Conservation (phyloP, 1,140 invertebrate genomes). For the Akabosia matsudoensis region DNA sequence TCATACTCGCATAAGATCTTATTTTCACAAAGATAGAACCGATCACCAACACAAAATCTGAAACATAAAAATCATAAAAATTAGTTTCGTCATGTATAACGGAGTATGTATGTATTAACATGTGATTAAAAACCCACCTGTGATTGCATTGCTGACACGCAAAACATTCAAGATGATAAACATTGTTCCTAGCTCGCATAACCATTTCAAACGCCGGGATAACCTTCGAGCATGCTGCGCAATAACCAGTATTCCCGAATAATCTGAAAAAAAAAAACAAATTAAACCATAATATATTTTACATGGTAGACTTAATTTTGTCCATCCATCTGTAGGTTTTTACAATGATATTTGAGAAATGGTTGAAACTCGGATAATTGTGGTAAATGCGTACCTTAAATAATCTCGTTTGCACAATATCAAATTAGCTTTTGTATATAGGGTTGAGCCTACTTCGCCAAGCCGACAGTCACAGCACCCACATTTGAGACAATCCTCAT, state of each 20-base stretch:
- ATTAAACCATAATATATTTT: background rate
- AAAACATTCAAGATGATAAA: constrained; percentile 97
- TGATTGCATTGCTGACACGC: constrained; percentile 97
- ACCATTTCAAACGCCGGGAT: constrained; percentile 99
- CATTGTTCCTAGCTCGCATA: constrained; percentile 92
- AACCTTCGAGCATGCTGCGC: constrained; percentile 84
- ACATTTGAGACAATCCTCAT: constrained; percentile 97
- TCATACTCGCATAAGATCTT: constrained; percentile 97
- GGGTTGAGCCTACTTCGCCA: constrained; percentile 93
- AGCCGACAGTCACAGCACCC: constrained; percentile 94
- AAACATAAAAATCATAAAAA: no score
- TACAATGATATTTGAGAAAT: no score
- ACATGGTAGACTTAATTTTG: background rate
- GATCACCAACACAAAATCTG: constrained; percentile 95
- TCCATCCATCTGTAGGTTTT: no score
- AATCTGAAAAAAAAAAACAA: constrained; percentile 59
- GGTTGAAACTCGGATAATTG: no score
- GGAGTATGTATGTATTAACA: no score
- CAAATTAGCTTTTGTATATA: constrained; percentile 93
- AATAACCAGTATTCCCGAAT: constrained; percentile 85
- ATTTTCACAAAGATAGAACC: constrained; percentile 94
- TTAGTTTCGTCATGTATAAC: no score
- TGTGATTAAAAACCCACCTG: constrained; percentile 63
- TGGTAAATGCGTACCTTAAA: constrained; percentile 67
- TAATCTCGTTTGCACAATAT: constrained; percentile 98